Evolutionary conservation across 2,888 invertebrate genomes (phyloP).

Genomic region (Saturnia japonica): DNA sequence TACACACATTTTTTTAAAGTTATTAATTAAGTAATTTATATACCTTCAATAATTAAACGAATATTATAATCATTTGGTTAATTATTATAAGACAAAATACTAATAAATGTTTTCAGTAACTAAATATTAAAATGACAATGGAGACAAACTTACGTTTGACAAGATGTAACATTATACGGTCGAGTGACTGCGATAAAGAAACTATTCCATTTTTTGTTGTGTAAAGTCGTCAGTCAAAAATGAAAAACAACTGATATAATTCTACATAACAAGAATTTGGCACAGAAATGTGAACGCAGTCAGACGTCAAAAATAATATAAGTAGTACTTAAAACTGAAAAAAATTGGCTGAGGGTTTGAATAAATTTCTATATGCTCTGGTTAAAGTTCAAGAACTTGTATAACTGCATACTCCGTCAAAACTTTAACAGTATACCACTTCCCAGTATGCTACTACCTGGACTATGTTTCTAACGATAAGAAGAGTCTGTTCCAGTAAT

Average conservation of each 20-base stretch:
- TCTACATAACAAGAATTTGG: not conserved
- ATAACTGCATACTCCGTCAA: not conserved
- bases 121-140: conserved; percentile 6
- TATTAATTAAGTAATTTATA: too few relatives aligned
- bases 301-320: not conserved
- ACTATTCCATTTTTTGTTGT: conserved; percentile 24
- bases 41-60: too few relatives aligned
- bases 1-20: too few relatives aligned
- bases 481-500: too few relatives aligned
- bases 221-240: conserved; percentile 11
- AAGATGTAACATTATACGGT: conserved; percentile 37
- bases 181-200: conserved; percentile 30
- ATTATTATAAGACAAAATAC: not conserved
- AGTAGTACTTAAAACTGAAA: not conserved
- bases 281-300: not conserved
- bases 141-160: conserved; percentile 23
- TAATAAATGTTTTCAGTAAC: not conserved
- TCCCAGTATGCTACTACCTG: too few relatives aligned
- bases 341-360: not conserved
- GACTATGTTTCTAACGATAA: too few relatives aligned
- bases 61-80: too few relatives aligned
- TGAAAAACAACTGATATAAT: conserved; percentile 14
- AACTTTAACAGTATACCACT: too few relatives aligned
- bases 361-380: too few relatives aligned
- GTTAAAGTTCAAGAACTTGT: not conserved